Evolutionary conservation across 2,113 vertebrate species (phyloP).

Genomic region (Megaceryle maxima): DNA sequence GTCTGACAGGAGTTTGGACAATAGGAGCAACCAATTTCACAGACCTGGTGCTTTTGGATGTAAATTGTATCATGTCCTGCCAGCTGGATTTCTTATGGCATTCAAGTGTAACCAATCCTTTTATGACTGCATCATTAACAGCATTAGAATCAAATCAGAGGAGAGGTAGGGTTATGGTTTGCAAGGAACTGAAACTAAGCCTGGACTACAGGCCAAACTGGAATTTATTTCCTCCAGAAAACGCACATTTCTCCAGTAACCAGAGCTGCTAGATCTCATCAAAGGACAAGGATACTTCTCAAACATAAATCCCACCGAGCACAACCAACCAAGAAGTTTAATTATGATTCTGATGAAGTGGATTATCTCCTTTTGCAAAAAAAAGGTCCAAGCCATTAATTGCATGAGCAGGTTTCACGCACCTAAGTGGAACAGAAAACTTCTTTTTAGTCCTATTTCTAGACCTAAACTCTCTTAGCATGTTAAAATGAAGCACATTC

Average conservation of each 20-base stretch:
- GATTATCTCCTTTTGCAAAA: background rate
- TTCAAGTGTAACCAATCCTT: background rate
- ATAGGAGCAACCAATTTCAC: background rate
- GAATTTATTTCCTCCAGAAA: background rate
- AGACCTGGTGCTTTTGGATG: background rate
- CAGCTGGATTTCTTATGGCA: background rate
- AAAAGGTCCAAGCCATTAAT: background rate
- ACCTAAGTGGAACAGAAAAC: background rate
- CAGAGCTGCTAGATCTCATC: background rate
- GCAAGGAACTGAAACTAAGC: background rate
- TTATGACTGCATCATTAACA: background rate
- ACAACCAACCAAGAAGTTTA: background rate
- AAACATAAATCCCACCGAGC: background rate
- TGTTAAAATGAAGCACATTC: background rate
- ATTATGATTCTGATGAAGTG: background rate
- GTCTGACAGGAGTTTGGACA: background rate
- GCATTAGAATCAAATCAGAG: background rate
- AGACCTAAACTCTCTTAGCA: background rate
- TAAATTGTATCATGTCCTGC: background rate
- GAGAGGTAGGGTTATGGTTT: background rate
- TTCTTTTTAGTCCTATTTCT: background rate
- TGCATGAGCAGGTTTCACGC: background rate
- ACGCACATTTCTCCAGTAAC: background rate
- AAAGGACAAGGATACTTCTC: background rate
- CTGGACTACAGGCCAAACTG: background rate